Conservation (phyloP, 2,888 invertebrate genomes). For the Calephelis perditalis region DNA sequence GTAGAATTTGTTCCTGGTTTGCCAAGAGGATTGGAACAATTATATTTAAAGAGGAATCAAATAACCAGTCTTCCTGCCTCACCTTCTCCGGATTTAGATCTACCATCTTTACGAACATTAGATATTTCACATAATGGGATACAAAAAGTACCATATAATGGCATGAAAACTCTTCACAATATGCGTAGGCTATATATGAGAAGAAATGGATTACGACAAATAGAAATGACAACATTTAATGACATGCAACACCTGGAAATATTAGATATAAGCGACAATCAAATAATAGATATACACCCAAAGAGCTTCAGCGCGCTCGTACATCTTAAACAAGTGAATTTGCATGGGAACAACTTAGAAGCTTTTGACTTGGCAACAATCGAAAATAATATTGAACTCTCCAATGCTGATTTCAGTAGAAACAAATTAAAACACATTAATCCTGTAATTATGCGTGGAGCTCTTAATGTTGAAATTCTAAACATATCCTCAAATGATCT, state of each 20-base stretch:
- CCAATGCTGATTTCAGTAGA: constrained; percentile 84
- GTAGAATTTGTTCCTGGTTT: constrained; percentile 87
- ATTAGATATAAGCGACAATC: constrained; percentile 86
- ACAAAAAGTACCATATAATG: constrained; percentile 81
- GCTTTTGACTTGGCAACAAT: constrained; percentile 83
- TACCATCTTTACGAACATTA: constrained; percentile 84
- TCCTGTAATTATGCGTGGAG: constrained; percentile 79
- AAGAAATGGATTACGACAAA: constrained; percentile 83
- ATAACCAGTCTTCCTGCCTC: constrained; percentile 81
- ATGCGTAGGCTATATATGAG: constrained; percentile 84
- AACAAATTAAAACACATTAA: constrained; percentile 85
- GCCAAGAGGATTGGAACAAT: constrained; percentile 86
- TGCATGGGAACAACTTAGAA: constrained; percentile 87
- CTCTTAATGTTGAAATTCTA: constrained; percentile 83
- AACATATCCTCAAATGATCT: constrained; percentile 89
- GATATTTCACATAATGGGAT: constrained; percentile 88
- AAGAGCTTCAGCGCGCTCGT: constrained; percentile 80
- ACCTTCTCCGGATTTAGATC: constrained; percentile 82
- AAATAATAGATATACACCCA: constrained; percentile 82
- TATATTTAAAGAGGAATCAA: constrained; percentile 84
- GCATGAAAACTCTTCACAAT: constrained; percentile 81
- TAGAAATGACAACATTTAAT: constrained; percentile 84
- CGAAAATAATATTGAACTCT: constrained; percentile 80
- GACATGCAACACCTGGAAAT: constrained; percentile 84
- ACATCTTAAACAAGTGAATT: constrained; percentile 83